A percentile compares a stretch with the other conserved stretches of the same genome.
These are phyloP conservation scores for Blennius ocellaris DNA, from an alignment of 2,113 vertebrate species.

Conservation along the genomic window DNA sequence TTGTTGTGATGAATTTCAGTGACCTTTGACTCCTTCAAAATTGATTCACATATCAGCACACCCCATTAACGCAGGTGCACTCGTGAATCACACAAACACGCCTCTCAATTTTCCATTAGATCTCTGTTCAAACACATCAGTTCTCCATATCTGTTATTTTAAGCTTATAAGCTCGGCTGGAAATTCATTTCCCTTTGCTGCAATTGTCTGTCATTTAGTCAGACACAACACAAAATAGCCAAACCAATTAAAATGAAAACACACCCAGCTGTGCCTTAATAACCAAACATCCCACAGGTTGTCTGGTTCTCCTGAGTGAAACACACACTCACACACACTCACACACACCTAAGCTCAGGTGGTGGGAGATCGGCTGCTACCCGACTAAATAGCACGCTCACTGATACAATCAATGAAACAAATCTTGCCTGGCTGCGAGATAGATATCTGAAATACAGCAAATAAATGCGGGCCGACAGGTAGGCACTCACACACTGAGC, in stretches of 20 bases:
- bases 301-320: slow-evolving; percentile 25
- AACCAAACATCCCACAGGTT: slow-evolving; percentile 50
- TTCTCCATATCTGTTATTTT: slow-evolving; percentile 14
- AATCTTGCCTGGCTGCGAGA: slow-evolving; percentile 38
- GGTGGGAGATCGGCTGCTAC: slow-evolving; percentile 1
- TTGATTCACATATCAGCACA: slow-evolving; percentile 12
- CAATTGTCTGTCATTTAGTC: slow-evolving; percentile 28
- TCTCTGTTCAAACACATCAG: neutral
- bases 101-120: neutral
- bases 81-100: neutral
- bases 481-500: neutral
- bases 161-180: slow-evolving; percentile 13
- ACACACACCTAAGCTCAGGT: neutral
- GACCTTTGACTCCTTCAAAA: slow-evolving; percentile 21
- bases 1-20: slow-evolving; percentile 14
- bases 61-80: slow-evolving; percentile 14
- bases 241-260: slow-evolving; percentile 50
- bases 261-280: slow-evolving; percentile 50
- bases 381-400: slow-evolving; percentile 37
- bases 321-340: slow-evolving; percentile 13
- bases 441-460: slow-evolving; percentile 37
- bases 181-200: slow-evolving; percentile 1
- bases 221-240: slow-evolving; percentile 30
- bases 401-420: slow-evolving; percentile 61
- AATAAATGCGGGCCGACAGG: slow-evolving; percentile 31